phyloP scores from a whole-genome alignment of 1,140 invertebrate species.

The Oncopodura yosiiana region DNA sequence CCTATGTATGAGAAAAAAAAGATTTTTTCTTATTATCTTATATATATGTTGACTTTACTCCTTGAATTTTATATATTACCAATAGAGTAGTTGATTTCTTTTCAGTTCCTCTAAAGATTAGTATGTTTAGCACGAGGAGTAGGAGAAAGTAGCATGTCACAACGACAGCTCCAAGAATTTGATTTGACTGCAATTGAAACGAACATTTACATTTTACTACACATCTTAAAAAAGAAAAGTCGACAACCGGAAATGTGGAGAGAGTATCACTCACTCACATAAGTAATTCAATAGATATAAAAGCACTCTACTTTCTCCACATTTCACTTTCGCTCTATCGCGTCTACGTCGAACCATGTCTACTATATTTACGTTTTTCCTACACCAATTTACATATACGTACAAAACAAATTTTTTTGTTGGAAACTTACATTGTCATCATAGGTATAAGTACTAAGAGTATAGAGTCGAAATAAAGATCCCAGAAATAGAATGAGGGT shows the following conservation, averaged over 20 bases:
- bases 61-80: not conserved
- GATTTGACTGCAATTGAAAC: slow-evolving; percentile 4
- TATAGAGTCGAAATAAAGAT: slow-evolving; percentile 6
- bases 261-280: no score
- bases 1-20: slow-evolving; percentile 14
- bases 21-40: not conserved
- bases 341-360: no score
- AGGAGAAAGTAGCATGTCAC: slow-evolving; percentile 18
- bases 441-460: slow-evolving; percentile 13
- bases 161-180: slow-evolving; percentile 15
- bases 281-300: not conserved
- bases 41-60: not conserved
- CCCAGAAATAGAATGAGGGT: slow-evolving; percentile 19
- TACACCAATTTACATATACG: no score
- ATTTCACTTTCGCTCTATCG: not conserved
- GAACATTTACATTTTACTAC: no score
- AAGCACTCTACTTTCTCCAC: no score
- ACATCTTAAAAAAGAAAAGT: no score
- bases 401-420: no score
- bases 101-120: slow-evolving; percentile 22
- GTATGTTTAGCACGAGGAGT: slow-evolving; percentile 10
- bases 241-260: no score
- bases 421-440: slow-evolving; percentile 12
- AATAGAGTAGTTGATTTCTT: not conserved
- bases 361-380: not conserved